A percentile compares a stretch with the other conserved stretches of the same genome.
Evolutionary conservation across 1,140 invertebrate genomes (phyloP).

Genomic region (Drusus annulatus): DNA sequence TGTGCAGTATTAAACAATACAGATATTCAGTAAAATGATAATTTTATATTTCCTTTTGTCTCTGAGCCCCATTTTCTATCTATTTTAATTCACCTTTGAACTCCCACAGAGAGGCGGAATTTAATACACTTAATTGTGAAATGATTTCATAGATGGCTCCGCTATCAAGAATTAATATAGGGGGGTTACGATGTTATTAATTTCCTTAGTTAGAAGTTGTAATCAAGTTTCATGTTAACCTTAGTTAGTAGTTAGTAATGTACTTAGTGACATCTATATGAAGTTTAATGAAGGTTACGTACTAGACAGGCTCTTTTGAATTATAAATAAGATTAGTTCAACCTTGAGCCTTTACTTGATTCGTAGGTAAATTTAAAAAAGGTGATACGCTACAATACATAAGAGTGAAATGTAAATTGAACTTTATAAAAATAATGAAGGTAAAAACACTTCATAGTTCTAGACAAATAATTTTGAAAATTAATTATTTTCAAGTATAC

Average conservation of each 20-base stretch:
- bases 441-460: too few relatives aligned
- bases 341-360: too few relatives aligned
- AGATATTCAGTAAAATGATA: background rate
- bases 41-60: background rate
- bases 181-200: slow-evolving; percentile 39
- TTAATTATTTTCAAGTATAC: too few relatives aligned
- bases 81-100: slow-evolving; percentile 10
- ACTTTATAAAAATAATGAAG: too few relatives aligned
- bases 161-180: slow-evolving; percentile 7
- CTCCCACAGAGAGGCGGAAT: slow-evolving; percentile 21
- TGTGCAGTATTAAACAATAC: too few relatives aligned
- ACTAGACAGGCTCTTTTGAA: too few relatives aligned
- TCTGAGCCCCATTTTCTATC: background rate
- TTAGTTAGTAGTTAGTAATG: background rate
- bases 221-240: slow-evolving; percentile 13
- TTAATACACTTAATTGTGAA: slow-evolving; percentile 47
- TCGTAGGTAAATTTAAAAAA: too few relatives aligned
- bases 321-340: too few relatives aligned
- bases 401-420: too few relatives aligned
- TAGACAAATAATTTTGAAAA: too few relatives aligned
- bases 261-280: background rate
- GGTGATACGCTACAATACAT: too few relatives aligned
- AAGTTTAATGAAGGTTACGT: background rate
- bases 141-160: slow-evolving; percentile 47
- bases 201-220: slow-evolving; percentile 30